phyloP scores from a whole-genome alignment of 2,113 vertebrate genomes.

The Xiphophorus couchianus region DNA sequence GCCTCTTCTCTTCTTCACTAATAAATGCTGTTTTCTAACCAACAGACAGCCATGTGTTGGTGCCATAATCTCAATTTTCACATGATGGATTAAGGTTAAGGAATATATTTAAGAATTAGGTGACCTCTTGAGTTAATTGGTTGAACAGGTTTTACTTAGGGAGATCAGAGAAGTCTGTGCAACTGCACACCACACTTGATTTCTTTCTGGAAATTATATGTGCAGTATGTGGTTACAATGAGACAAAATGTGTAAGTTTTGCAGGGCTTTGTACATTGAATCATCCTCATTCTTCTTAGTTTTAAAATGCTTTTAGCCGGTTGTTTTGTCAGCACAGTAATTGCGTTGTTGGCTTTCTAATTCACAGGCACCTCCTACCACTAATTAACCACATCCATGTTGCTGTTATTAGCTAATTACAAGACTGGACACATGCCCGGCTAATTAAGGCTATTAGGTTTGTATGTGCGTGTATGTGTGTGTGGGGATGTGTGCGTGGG shows the following conservation, averaged over 20 bases:
- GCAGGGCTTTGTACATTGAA: neutral
- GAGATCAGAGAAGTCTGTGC: neutral
- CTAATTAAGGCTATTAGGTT: conserved; percentile 73
- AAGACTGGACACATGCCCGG: conserved; percentile 70
- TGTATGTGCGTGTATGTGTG: conserved; percentile 30
- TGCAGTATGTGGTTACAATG: neutral
- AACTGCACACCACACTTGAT: neutral
- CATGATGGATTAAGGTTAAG: no score
- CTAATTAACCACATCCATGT: conserved; percentile 76
- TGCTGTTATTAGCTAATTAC: conserved; percentile 77
- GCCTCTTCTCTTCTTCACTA: neutral
- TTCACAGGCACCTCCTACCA: conserved; percentile 67
- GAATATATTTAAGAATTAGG: no score
- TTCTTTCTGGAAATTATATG: neutral
- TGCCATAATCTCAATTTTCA: neutral
- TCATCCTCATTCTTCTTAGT: neutral
- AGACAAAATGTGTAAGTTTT: neutral
- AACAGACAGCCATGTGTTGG: neutral
- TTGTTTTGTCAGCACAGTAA: conserved; percentile 37
- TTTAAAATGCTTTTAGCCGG: neutral
- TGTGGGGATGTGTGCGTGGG: neutral
- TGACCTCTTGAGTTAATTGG: no score
- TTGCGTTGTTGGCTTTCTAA: conserved; percentile 52
- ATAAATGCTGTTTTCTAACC: neutral
- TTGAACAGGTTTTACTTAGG: neutral